Evolutionary conservation across 1,140 invertebrate species (phyloP).

Genomic region (Heliconius eleuchia): DNA sequence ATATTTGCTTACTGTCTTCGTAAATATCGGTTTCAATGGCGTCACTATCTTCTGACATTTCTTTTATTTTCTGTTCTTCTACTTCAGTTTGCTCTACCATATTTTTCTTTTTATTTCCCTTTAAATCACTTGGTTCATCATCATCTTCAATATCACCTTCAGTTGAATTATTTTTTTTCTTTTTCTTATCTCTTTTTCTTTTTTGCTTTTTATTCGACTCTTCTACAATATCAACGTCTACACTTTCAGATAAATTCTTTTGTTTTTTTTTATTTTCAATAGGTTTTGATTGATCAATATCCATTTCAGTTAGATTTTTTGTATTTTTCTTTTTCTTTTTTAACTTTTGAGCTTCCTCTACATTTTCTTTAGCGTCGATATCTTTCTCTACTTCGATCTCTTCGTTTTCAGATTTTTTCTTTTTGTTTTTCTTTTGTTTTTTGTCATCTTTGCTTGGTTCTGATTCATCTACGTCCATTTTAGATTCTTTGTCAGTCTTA

Average conservation of each 20-base stretch:
- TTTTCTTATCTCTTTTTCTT: conserved; percentile 33
- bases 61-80: conserved; percentile 29
- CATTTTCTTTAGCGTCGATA: not conserved
- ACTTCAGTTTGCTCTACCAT: conserved; percentile 18
- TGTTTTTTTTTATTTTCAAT: conserved; percentile 29
- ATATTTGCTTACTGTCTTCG: conserved; percentile 50
- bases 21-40: conserved; percentile 63
- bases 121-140: not conserved
- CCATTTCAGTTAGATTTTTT: conserved; percentile 21
- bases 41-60: conserved; percentile 58
- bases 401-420: conserved; percentile 22
- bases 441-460: conserved; percentile 32
- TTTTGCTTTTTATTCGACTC: conserved; percentile 9
- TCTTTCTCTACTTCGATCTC: conserved; percentile 14
- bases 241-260: conserved; percentile 24
- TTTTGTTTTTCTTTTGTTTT: conserved; percentile 35
- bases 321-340: conserved; percentile 37
- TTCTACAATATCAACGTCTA: conserved; percentile 3
- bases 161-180: not conserved
- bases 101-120: not conserved
- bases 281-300: conserved; percentile 27
- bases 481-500: conserved; percentile 11
- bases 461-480: conserved; percentile 23
- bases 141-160: not conserved
- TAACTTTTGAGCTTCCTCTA: not conserved